Percentiles rank a stretch among this genome's conserved stretches.
phyloP scores from a whole-genome alignment of 2,113 vertebrate species.

The Miniopterus natalensis region DNA sequence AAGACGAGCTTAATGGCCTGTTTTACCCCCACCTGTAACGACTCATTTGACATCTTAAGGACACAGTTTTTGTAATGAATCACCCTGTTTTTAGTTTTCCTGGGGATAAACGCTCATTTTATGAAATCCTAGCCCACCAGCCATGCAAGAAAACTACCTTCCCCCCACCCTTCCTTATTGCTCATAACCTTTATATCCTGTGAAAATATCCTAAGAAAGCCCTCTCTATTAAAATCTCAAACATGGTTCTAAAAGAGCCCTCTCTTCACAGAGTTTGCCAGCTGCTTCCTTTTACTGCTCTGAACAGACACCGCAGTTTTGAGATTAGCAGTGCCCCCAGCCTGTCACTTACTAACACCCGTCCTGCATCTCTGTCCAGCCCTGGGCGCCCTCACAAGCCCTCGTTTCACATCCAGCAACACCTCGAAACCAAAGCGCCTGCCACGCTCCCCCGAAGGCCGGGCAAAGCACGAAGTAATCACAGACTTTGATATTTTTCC shows the following conservation, averaged over 20 bases:
- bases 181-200: not conserved
- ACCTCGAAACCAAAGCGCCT: not conserved
- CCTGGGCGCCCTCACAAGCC: not conserved
- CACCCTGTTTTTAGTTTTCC: slow-evolving; percentile 39
- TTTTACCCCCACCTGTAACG: not conserved
- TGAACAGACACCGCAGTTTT: not conserved
- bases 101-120: slow-evolving; percentile 38
- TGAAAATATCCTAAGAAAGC: slow-evolving; percentile 52
- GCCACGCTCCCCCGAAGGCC: not conserved
- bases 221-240: not conserved
- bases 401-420: not conserved
- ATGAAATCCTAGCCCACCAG: slow-evolving; percentile 30
- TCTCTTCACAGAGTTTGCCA: not conserved
- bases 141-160: not conserved
- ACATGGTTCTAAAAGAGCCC: not conserved
- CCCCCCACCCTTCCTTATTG: not conserved
- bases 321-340: not conserved
- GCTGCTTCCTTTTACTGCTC: not conserved
- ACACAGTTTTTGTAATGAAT: slow-evolving; percentile 39
- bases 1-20: not conserved
- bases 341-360: not conserved
- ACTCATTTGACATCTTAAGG: not conserved
- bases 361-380: not conserved
- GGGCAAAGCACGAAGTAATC: not conserved
- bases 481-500: slow-evolving; percentile 54